Evolutionary conservation across 2,113 vertebrate genomes (phyloP).

Genomic region (Indicator indicator): DNA sequence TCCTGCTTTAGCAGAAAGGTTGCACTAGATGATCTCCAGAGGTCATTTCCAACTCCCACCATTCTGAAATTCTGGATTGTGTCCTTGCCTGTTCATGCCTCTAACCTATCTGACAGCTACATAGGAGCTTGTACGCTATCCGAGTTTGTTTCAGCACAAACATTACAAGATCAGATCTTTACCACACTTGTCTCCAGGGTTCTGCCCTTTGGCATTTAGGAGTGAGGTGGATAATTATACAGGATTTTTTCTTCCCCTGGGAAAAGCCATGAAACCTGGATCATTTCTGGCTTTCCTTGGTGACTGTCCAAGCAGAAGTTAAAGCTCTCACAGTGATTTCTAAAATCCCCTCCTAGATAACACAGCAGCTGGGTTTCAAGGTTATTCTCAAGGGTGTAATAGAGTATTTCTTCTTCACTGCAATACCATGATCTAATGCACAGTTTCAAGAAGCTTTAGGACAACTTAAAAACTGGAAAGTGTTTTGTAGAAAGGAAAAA

Average conservation of each 20-base stretch:
- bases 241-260: constrained; percentile 7
- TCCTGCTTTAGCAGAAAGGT: too few relatives aligned
- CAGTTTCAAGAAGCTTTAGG: constrained; percentile 5
- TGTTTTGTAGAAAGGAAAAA: neutral
- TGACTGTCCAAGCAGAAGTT: constrained; percentile 59
- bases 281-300: constrained; percentile 51
- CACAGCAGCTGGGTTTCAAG: constrained; percentile 23
- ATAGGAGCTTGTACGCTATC: neutral
- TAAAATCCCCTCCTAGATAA: constrained; percentile 54
- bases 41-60: too few relatives aligned
- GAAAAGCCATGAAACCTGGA: constrained; percentile 38
- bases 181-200: neutral
- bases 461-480: constrained; percentile 17
- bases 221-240: constrained; percentile 9
- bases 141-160: neutral
- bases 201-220: neutral
- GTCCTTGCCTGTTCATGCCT: neutral
- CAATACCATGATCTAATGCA: constrained; percentile 13
- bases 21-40: too few relatives aligned
- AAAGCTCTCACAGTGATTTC: constrained; percentile 44
- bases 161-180: neutral
- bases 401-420: constrained; percentile 55
- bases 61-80: too few relatives aligned
- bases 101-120: neutral
- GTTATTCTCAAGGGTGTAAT: constrained; percentile 57